Evolutionary conservation across 2,797 vertebrate genomes (phyloP), one percentile per base, ranked within the genome.

Genomic region (Sebastes wilsoni): DNA sequence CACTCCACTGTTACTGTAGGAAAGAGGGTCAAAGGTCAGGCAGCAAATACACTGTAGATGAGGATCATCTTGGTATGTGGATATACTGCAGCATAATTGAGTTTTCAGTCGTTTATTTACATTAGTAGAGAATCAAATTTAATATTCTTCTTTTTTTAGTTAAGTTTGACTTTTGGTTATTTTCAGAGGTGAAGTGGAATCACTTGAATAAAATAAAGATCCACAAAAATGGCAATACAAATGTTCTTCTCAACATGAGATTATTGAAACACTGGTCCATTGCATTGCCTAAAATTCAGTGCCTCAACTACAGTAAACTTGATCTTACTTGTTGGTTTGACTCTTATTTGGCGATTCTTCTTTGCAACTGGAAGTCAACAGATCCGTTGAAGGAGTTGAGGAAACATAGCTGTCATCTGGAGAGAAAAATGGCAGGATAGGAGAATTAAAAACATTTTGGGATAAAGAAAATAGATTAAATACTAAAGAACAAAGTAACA

Each of bases 331-430:
- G 80, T 75, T 74, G 20, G 62, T 74, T 85, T 90, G 87, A 79
- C 82, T 89, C 59, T 85, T 88, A 32, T 69, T 22, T 27, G 73
- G 12, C 0, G 61, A 84, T 16, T 92, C 90, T 2, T 92, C 92
- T 86, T 91, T 92, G 72, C 82, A 91, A 81, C 92, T 92, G 61
- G 91, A 89, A 8, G 78, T 73, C 42, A 91, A 61, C 34, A 79
- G 62, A 65, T 94, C 93, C 8, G 64, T 72, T 6, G 90, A 89
- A 22, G 86, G 80, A 87, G 87, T 83, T 22, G 91, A 93, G n/a
- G 92, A 95, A 58, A 88, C 59, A 69, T 58, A 93, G 80, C 93
- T 94, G 73, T 94, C 94, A 66, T 93, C 94, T 95, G 74, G 28
- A 77, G 28, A 74, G 38, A 84, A 58, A 20, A 20, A 34, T 8